These are phyloP conservation scores for Loriculus beryllinus DNA, from an alignment of 2,797 vertebrate genomes.

Conservation along the genomic window DNA sequence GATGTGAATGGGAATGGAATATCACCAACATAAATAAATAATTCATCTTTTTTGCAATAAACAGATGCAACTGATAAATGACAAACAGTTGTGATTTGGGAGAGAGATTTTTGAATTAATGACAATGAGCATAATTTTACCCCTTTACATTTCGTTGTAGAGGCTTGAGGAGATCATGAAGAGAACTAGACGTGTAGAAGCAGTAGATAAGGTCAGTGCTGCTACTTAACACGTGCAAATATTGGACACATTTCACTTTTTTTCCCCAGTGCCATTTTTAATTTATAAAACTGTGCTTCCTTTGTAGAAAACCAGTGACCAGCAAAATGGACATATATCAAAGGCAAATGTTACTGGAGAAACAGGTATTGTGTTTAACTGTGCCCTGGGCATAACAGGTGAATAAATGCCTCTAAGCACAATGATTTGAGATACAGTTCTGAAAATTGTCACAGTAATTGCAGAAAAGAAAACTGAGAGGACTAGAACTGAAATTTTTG, in stretches of 20 bases:
- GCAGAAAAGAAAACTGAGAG: neutral
- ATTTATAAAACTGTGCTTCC: constrained; percentile 18
- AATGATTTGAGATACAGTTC: neutral
- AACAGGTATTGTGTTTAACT: constrained; percentile 72
- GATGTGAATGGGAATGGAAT: neutral
- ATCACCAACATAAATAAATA: neutral
- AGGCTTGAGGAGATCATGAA: constrained; percentile 98
- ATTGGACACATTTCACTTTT: neutral
- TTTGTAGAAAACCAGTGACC: constrained; percentile 82
- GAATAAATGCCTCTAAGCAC: neutral
- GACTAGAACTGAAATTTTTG: neutral
- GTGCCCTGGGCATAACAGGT: neutral
- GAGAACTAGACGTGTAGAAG: constrained; percentile 90
- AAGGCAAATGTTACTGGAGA: constrained; percentile 67
- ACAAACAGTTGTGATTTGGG: neutral
- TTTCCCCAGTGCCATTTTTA: neutral
- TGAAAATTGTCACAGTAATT: neutral
- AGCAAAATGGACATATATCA: constrained; percentile 83
- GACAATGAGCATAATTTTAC: neutral
- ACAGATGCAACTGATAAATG: neutral
- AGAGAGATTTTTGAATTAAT: neutral
- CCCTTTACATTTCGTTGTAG: constrained; percentile 69
- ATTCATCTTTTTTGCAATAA: neutral
- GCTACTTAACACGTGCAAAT: neutral
- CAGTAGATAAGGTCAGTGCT: constrained; percentile 82